Percentiles rank a stretch among this genome's conserved stretches.
These are phyloP conservation scores for Habropoda laboriosa DNA, from an alignment of 1,140 invertebrate genomes.

Conservation along the genomic window DNA sequence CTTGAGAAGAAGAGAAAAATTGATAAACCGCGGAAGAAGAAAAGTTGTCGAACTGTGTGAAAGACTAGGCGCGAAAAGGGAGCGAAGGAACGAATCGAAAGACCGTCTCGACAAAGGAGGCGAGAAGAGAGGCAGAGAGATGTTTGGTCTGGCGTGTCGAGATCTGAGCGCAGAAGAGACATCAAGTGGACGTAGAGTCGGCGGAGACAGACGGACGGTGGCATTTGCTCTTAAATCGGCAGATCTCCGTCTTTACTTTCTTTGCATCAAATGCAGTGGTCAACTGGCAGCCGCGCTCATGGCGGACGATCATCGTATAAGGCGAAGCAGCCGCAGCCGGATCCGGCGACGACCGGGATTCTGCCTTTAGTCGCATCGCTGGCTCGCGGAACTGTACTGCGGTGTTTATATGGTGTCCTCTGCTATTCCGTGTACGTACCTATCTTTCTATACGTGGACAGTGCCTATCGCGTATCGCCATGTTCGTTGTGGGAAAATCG, in stretches of 20 bases:
- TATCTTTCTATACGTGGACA: constrained; percentile 70
- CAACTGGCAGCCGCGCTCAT: constrained; percentile 63
- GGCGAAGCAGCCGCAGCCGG: constrained; percentile 72
- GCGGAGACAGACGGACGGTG: constrained; percentile 48
- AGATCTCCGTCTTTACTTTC: constrained; percentile 74
- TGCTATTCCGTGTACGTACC: constrained; percentile 72
- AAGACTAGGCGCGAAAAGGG: too few species aligned
- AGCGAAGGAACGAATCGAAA: neutral
- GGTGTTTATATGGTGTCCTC: constrained; percentile 79
- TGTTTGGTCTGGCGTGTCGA: constrained; percentile 37
- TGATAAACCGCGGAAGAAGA: too few species aligned
- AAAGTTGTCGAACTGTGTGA: too few species aligned
- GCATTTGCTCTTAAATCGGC: constrained; percentile 69
- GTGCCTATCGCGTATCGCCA: constrained; percentile 74
- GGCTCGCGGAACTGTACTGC: constrained; percentile 78
- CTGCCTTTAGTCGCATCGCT: constrained; percentile 72
- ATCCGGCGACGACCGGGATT: constrained; percentile 76
- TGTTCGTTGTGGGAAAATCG: constrained; percentile 79
- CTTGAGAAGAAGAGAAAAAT: too few species aligned
- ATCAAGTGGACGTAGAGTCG: constrained; percentile 51
- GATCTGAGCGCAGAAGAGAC: constrained; percentile 60
- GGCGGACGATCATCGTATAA: constrained; percentile 77
- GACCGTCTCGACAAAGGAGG: neutral
- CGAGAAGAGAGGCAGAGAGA: neutral
- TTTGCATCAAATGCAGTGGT: constrained; percentile 73